Conservation (phyloP, 2,113 vertebrate species). For the Chrysemys picta region DNA sequence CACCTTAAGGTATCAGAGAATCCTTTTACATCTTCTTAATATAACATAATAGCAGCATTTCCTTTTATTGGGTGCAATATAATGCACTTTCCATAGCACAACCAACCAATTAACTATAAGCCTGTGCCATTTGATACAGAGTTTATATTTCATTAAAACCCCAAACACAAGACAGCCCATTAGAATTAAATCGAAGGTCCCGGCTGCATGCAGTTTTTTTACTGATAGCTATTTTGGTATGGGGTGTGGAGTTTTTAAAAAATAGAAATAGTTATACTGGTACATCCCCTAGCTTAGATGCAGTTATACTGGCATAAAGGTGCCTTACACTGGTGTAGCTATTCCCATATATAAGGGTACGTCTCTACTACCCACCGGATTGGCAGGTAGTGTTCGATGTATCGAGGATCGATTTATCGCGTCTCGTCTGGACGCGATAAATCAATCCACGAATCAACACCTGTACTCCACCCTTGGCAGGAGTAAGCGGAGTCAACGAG, state of each 20-base stretch:
- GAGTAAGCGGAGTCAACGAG: no score
- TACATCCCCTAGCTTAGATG: accelerated
- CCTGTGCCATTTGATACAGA: slow-evolving; percentile 49
- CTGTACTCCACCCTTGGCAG: no score
- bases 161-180: slow-evolving; percentile 36
- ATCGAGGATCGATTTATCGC: no score
- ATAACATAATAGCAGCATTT: no score
- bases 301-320: neutral
- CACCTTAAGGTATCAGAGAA: no score
- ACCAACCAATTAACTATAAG: neutral
- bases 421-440: no score
- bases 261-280: neutral
- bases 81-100: neutral
- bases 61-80: no score
- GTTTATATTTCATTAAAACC: slow-evolving; percentile 65
- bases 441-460: no score
- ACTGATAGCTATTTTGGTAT: slow-evolving; percentile 49
- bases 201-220: neutral
- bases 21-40: no score
- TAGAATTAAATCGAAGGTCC: slow-evolving; percentile 63
- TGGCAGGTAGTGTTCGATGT: no score
- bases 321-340: neutral
- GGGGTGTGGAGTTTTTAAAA: neutral
- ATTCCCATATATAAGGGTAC: neutral
- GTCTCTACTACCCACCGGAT: no score